Evolutionary conservation across 2,797 vertebrate genomes (phyloP), one percentile per base, ranked within the genome.

Genomic region (Tachyglossus aculeatus): DNA sequence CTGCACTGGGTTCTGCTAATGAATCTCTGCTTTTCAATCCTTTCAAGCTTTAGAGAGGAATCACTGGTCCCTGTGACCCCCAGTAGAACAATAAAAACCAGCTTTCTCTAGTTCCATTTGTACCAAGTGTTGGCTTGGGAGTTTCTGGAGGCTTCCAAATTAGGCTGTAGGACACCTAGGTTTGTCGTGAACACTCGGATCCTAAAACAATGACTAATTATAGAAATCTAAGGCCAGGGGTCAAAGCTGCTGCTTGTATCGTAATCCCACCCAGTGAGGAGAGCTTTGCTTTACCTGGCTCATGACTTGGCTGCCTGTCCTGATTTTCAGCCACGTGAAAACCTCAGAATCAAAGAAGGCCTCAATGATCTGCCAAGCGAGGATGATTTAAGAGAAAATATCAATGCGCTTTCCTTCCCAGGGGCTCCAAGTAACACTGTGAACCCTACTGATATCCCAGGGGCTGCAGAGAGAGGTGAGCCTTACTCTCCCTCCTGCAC

Each of bases 11-110:
- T 65, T 77, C 43, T 70, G 8, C 67, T 69, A 78, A 80, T 18
- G 40, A 6, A 62, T 34, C 55, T 80, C 33, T 69, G 37, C 80
- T 77, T 59, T 67, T 75, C 60, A 81, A 66, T 21, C 38, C 7
- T 43, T 64, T 25, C 22, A 22, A 66, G 4, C 69, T 74, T 0
- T 0, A 74, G 70, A 48, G 45, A 62, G 25, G 4, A 48, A 69
- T 71, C 40, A 43, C 43, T 74, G 37, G 55, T 29, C 19, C 27
- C 64, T 39, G 61, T 65, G 29, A 32, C 12, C 11, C 6, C 5
- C 21, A 47, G 18, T 62, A 24, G 55, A 71, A 62, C 45, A 68
- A 67, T 54, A 9, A 21, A n/a, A 5, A n/a, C 59, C 56, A 55
- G 45, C 36, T 38, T 59, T 44, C 61, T n/a, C 18, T 38, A 22